Percentiles rank a stretch among this genome's conserved stretches.
phyloP scores from a whole-genome alignment of 1,140 invertebrate genomes.

The Stegodyphus dumicola region DNA sequence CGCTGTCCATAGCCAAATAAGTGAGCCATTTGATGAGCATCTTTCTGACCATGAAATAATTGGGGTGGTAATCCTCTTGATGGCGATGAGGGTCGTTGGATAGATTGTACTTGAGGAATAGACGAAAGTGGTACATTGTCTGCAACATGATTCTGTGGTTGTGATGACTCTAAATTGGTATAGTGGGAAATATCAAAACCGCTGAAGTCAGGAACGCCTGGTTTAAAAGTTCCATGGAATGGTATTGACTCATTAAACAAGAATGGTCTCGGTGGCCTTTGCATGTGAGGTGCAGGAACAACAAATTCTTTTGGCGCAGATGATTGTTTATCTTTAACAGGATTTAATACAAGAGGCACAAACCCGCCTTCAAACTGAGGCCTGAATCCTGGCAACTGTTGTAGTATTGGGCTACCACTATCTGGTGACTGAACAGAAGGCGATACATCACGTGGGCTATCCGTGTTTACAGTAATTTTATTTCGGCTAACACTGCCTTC shows the following conservation, averaged over 20 bases:
- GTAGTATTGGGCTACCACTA: neutral
- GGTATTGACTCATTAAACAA: conserved; percentile 61
- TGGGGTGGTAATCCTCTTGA: conserved; percentile 14
- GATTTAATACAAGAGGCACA: conserved; percentile 47
- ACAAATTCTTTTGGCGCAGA: neutral
- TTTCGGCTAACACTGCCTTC: neutral
- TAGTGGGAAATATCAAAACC: conserved; percentile 62
- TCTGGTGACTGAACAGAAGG: neutral
- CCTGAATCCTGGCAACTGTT: conserved; percentile 13
- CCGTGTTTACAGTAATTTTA: neutral
- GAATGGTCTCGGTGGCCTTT: conserved; percentile 59
- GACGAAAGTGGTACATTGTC: conserved; percentile 33
- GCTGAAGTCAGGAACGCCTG: conserved; percentile 63
- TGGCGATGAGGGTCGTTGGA: conserved; percentile 2
- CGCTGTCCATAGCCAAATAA: conserved; percentile 4
- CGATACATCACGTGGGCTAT: neutral
- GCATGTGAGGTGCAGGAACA: neutral
- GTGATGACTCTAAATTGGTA: conserved; percentile 17
- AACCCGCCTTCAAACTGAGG: conserved; percentile 49
- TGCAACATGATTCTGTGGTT: conserved; percentile 5
- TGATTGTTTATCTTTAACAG: conserved; percentile 31
- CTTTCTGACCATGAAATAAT: conserved; percentile 20
- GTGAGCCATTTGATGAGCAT: neutral
- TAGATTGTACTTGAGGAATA: conserved; percentile 19
- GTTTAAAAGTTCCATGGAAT: conserved; percentile 63